phyloP scores from a whole-genome alignment of 1,140 invertebrate species.

The Drosophila bipectinata region DNA sequence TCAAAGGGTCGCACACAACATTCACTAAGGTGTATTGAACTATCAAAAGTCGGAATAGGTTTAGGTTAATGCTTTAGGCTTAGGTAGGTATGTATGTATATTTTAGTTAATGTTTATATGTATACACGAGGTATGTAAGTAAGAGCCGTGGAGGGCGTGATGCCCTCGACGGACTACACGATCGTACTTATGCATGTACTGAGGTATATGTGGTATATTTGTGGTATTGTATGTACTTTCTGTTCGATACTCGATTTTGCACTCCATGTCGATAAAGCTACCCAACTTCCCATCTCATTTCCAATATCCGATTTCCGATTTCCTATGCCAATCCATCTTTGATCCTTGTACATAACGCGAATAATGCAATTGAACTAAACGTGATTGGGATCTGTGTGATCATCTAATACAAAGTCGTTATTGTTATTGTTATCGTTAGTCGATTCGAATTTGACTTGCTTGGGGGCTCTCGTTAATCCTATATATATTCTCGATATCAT shows the following conservation, averaged over 20 bases:
- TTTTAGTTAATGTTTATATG: conserved; percentile 75
- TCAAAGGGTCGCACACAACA: conserved; percentile 62
- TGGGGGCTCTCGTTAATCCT: conserved; percentile 37
- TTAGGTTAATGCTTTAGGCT: conserved; percentile 17
- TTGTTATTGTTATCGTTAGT: conserved; percentile 53
- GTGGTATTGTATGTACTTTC: conserved; percentile 79
- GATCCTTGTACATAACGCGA: conserved; percentile 45
- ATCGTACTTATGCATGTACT: conserved; percentile 79
- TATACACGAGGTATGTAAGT: conserved; percentile 78
- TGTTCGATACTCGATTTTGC: conserved; percentile 67
- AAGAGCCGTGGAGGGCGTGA: conserved; percentile 16
- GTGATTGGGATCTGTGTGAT: conserved; percentile 46
- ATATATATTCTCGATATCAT: conserved; percentile 32
- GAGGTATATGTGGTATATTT: conserved; percentile 82
- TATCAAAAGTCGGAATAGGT: conserved; percentile 60
- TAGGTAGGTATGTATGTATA: conserved; percentile 51
- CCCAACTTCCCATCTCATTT: conserved; percentile 24
- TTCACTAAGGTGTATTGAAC: conserved; percentile 77
- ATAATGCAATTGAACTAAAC: conserved; percentile 73
- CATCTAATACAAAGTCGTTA: conserved; percentile 35
- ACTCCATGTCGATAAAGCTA: conserved; percentile 73
- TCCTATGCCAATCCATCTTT: not conserved
- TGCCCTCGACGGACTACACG: conserved; percentile 25
- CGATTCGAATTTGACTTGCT: conserved; percentile 74
- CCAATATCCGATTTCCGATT: not conserved